A percentile compares a stretch with the other conserved stretches of the same genome.
phyloP scores from a whole-genome alignment of 1,140 invertebrate genomes.

The Araneus ventricosus region DNA sequence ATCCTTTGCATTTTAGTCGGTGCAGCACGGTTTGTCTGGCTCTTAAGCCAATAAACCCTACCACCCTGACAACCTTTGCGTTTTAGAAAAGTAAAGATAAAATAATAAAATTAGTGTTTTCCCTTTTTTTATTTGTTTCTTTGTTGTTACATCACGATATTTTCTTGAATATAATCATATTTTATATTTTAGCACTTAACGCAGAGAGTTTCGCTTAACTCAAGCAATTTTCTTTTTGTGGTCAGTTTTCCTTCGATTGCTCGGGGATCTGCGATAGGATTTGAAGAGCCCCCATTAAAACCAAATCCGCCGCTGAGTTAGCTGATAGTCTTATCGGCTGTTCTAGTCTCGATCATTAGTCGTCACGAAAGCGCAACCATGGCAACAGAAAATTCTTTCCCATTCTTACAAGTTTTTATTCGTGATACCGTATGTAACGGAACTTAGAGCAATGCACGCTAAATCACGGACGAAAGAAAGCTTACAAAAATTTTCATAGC shows the following conservation, averaged over 20 bases:
- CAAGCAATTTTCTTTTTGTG: background rate
- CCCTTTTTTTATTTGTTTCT: no score
- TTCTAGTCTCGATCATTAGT: conserved; percentile 2
- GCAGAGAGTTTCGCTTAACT: no score
- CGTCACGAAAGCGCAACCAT: background rate
- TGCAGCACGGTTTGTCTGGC: no score
- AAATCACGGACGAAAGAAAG: background rate
- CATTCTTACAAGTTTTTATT: conserved; percentile 13
- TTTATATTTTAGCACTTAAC: no score
- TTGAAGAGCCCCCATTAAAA: background rate
- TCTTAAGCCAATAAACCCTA: no score
- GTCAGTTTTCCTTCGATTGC: background rate
- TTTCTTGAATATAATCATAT: no score
- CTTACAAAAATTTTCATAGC: no score
- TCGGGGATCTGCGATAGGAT: background rate
- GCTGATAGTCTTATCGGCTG: background rate
- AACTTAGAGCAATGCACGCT: background rate
- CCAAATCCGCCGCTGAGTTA: background rate
- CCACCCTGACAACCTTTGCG: no score
- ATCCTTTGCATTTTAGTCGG: no score
- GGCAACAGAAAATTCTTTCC: conserved; percentile 4
- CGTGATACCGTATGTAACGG: background rate
- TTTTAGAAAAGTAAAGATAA: no score
- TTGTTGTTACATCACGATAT: no score
- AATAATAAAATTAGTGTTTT: no score